A percentile compares a stretch with the other conserved stretches of the same genome.
phyloP scores from a whole-genome alignment of 2,888 invertebrate genomes.

The Agriotes lineatus region DNA sequence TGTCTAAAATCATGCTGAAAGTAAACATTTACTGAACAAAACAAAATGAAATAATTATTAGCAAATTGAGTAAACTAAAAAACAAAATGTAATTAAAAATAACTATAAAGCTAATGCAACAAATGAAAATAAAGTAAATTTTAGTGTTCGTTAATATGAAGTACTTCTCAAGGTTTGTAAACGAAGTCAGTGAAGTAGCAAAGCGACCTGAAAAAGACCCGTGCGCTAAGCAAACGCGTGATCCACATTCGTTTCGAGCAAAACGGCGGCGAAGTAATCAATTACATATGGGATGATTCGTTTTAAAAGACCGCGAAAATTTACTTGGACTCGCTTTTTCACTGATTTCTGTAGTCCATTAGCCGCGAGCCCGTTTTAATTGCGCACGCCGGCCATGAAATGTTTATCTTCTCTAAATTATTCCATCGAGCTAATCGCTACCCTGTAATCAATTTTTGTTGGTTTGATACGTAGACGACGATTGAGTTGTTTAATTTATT shows the following conservation, averaged over 20 bases:
- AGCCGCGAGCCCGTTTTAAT: constrained; percentile 8
- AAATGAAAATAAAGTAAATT: too few species aligned
- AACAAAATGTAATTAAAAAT: too few species aligned
- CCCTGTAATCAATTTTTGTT: constrained; percentile 19
- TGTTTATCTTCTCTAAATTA: constrained; percentile 17
- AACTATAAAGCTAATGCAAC: too few species aligned
- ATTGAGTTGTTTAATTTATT: constrained; percentile 18
- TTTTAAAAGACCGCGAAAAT: constrained; percentile 48
- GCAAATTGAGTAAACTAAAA: too few species aligned
- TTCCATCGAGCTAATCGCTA: constrained; percentile 11
- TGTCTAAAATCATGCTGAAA: too few species aligned
- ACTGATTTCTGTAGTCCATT: constrained; percentile 23
- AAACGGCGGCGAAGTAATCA: constrained; percentile 35
- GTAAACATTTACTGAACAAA: too few species aligned
- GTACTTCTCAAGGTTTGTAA: too few species aligned
- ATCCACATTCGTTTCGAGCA: background rate
- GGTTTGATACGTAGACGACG: constrained; percentile 11
- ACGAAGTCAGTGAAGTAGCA: too few species aligned
- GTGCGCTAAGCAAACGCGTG: too few species aligned
- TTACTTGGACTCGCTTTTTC: constrained; percentile 45
- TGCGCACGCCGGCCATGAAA: background rate
- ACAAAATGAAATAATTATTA: too few species aligned
- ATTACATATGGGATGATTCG: constrained; percentile 49
- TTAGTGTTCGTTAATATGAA: too few species aligned
- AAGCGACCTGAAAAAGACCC: too few species aligned